Conservation (phyloP, 2,888 invertebrate genomes). For the Toxonevra muliebris region DNA sequence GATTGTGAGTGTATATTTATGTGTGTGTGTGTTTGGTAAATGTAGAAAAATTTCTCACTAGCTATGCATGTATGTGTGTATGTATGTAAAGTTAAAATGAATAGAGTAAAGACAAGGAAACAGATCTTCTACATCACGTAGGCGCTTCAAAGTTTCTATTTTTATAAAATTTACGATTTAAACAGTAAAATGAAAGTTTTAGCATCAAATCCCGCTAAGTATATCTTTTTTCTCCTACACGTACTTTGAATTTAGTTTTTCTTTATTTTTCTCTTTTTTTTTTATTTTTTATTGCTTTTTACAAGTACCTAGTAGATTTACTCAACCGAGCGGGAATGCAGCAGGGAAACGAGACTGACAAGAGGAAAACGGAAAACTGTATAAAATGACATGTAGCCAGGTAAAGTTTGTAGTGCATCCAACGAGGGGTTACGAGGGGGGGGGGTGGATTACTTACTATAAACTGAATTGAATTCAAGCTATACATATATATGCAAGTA, state of each 20-base stretch:
- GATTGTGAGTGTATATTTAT: too few relatives aligned
- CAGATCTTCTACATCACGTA: slow-evolving; percentile 59
- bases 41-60: too few relatives aligned
- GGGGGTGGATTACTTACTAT: too few relatives aligned
- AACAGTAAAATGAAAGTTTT: slow-evolving; percentile 49
- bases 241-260: slow-evolving; percentile 56
- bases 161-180: slow-evolving; percentile 58
- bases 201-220: slow-evolving; percentile 58
- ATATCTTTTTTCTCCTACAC: slow-evolving; percentile 46
- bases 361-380: too few relatives aligned
- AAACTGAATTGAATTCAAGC: too few relatives aligned
- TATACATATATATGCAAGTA: too few relatives aligned
- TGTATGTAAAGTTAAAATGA: neutral
- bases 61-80: neutral
- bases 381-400: too few relatives aligned
- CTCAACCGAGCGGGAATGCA: too few relatives aligned
- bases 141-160: slow-evolving; percentile 56
- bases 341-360: too few relatives aligned
- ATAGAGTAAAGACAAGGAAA: slow-evolving; percentile 21
- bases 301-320: neutral
- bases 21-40: neutral
- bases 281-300: neutral
- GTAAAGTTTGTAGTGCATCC: too few relatives aligned
- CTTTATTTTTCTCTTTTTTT: slow-evolving; percentile 29
- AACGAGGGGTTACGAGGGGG: too few relatives aligned